phyloP scores from a whole-genome alignment of 1,140 invertebrate genomes.

The Zaprionus ornatus region DNA sequence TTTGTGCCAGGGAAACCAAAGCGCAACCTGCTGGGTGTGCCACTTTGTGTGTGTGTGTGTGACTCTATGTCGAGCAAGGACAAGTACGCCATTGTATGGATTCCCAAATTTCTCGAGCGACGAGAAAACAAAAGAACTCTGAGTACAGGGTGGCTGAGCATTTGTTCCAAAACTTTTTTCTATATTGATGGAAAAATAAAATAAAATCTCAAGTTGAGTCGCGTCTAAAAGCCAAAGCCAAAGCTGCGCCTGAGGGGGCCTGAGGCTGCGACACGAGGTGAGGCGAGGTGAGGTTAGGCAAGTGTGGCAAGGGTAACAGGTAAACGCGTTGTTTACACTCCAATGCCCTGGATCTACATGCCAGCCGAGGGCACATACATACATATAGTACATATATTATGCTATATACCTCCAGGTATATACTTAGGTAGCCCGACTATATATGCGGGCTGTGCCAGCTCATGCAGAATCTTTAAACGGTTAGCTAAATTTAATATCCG shows the following conservation, averaged over 20 bases:
- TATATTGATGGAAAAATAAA: neutral
- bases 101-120: conserved; percentile 22
- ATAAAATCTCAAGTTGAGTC: conserved; percentile 2
- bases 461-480: conserved; percentile 40
- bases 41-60: neutral
- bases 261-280: neutral
- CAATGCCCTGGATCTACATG: conserved; percentile 31
- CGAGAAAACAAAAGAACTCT: conserved; percentile 24
- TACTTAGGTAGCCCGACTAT: neutral
- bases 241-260: neutral
- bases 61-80: conserved; percentile 24
- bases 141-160: neutral
- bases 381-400: neutral
- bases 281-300: neutral
- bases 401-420: neutral
- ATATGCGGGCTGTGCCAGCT: conserved; percentile 8
- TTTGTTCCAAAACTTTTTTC: neutral
- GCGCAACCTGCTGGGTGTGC: neutral
- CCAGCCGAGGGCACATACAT: neutral
- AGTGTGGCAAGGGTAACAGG: conserved; percentile 9
- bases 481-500: conserved; percentile 41
- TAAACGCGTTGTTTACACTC: conserved; percentile 37
- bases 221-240: neutral
- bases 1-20: conserved; percentile 3
- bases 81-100: conserved; percentile 30